Evolutionary conservation across 2,888 invertebrate genomes (phyloP), one percentile per base, ranked within the genome.

Genomic region (Heliconius hortense): DNA sequence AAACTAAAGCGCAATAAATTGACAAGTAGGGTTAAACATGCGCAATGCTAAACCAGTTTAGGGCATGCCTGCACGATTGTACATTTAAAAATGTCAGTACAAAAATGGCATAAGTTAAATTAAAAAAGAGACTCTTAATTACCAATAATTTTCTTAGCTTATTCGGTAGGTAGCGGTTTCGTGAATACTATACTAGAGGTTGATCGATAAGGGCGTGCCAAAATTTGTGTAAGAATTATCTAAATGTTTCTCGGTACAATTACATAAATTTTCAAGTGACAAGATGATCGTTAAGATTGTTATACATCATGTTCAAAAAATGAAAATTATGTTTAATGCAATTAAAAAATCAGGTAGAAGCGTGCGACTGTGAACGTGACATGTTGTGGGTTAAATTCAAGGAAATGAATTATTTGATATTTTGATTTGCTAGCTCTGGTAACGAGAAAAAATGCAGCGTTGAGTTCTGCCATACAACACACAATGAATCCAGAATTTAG

Each of bases 181-280:
- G 69, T 53, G 53, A 56, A 69, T 69, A 56, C 69, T 35, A 35
- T 56, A n/a, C n/a, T n/a, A 68, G 15, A 21, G 69, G 31, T 56
- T 69, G 28, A 31, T 69, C 53, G 53, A 69, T 69, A 69, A 69
- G 15, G 53, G 56, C 35, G 56, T 35, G 56, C 24, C 31, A 24
- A n/a, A 53, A 69, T 56, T 56, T 56, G n/a, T 53, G 28, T 53
- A 24, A 35, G 5, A 69, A 56, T 53, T n/a, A 53, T 28, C 21
- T 10, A 28, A 48, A 11, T 21, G 31, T n/a, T 31, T 68, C 31
- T n/a, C 31, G n/a, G n/a, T 68, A 48, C 15, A 43, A 0, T 4
- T 18, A n/a, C 3, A 5, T 13, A 68, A 53, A 63, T 31, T 62
- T 11, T 13, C 13, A 35, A 35, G 64, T 39, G 64, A 64, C 64